phyloP scores from a whole-genome alignment of 2,888 invertebrate species.

The Nyleta sp. region DNA sequence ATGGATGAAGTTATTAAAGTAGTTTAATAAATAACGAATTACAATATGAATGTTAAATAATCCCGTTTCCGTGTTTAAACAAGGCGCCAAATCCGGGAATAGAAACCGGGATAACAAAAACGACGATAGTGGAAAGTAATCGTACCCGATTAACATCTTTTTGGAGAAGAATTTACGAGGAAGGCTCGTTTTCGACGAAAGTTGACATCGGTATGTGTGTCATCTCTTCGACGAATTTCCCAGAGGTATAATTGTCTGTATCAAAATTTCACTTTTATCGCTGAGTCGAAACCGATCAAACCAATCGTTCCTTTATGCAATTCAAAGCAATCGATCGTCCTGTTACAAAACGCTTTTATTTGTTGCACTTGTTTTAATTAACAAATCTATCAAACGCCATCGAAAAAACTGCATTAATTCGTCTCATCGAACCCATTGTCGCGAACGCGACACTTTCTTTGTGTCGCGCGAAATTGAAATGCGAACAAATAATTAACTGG shows the following conservation, averaged over 20 bases:
- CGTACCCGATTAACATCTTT: slow-evolving; percentile 48
- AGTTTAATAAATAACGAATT: slow-evolving; percentile 18
- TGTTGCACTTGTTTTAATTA: neutral
- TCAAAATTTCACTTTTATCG: slow-evolving; percentile 53
- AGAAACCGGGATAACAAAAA: slow-evolving; percentile 39
- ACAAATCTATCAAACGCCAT: slow-evolving; percentile 1
- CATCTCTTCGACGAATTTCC: slow-evolving; percentile 39
- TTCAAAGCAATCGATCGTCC: neutral
- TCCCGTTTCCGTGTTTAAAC: slow-evolving; percentile 14
- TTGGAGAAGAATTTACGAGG: slow-evolving; percentile 51
- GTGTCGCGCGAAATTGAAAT: neutral
- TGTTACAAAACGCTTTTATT: neutral
- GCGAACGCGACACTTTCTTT: no score
- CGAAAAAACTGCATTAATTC: neutral
- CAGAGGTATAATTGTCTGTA: slow-evolving; percentile 41
- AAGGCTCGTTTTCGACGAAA: slow-evolving; percentile 57
- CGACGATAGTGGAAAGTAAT: slow-evolving; percentile 48
- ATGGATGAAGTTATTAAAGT: slow-evolving; percentile 9
- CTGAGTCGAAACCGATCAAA: slow-evolving; percentile 14
- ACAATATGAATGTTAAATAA: slow-evolving; percentile 9
- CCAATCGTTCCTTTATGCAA: neutral
- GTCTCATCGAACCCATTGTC: neutral
- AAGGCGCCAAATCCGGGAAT: slow-evolving; percentile 10
- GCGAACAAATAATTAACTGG: slow-evolving; percentile 17
- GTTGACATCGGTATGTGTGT: slow-evolving; percentile 59